These are phyloP conservation scores for Gerris lacustris DNA, from an alignment of 2,888 invertebrate genomes.

Conservation along the genomic window DNA sequence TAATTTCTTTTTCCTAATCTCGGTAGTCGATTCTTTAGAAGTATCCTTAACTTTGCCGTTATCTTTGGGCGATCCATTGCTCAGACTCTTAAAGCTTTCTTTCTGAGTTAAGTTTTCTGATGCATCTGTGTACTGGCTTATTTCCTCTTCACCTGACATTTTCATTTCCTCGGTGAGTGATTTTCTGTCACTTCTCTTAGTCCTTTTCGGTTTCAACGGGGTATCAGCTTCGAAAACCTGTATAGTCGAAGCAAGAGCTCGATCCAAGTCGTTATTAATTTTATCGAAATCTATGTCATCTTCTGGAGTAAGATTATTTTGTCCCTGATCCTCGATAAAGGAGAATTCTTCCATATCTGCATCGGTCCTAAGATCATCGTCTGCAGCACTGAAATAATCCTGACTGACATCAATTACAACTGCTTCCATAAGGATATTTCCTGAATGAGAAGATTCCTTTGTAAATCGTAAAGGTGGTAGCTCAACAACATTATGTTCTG, in stretches of 20 bases:
- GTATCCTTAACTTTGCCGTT: neutral
- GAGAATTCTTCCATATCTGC: slow-evolving; percentile 78
- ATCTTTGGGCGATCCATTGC: slow-evolving; percentile 11
- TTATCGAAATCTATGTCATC: slow-evolving; percentile 40
- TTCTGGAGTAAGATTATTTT: slow-evolving; percentile 36
- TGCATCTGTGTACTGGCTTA: slow-evolving; percentile 29
- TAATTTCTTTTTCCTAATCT: neutral
- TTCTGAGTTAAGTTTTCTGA: slow-evolving; percentile 21
- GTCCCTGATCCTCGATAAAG: slow-evolving; percentile 56
- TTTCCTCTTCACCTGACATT: slow-evolving; percentile 31
- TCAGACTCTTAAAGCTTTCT: slow-evolving; percentile 19
- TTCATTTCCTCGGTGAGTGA: slow-evolving; percentile 29
- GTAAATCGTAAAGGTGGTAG: slow-evolving; percentile 75
- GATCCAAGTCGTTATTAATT: slow-evolving; percentile 39
- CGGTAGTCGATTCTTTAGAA: neutral
- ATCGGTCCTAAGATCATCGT: slow-evolving; percentile 66
- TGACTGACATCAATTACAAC: slow-evolving; percentile 80
- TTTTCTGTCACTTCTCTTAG: slow-evolving; percentile 33
- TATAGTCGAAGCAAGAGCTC: slow-evolving; percentile 31
- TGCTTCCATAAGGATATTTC: slow-evolving; percentile 79
- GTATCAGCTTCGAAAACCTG: slow-evolving; percentile 24
- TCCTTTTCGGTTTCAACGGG: slow-evolving; percentile 42
- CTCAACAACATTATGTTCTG: slow-evolving; percentile 73
- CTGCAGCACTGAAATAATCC: slow-evolving; percentile 66
- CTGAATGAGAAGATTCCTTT: slow-evolving; percentile 78